Evolutionary conservation across 2,888 invertebrate genomes (phyloP).

Genomic region (Scaptomyza tumidula): DNA sequence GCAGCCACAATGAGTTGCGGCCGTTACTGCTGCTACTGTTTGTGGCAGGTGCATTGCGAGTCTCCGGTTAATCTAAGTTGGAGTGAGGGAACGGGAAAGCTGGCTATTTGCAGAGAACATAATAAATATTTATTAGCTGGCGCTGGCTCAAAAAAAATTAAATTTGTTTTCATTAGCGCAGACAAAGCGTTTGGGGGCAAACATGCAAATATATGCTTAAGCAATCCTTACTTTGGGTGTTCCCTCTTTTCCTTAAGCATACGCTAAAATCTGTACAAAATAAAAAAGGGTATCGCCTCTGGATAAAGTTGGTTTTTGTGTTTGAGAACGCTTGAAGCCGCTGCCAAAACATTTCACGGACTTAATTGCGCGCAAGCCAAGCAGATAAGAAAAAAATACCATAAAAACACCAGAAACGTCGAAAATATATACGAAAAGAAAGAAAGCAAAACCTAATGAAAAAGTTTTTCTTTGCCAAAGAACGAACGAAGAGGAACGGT

Average conservation of each 20-base stretch:
- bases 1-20: conserved; percentile 27
- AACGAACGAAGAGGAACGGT: conserved; percentile 25
- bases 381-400: conserved; percentile 58
- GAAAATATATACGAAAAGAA: not conserved
- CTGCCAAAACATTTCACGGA: conserved; percentile 64
- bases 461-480: conserved; percentile 60
- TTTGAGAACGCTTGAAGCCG: conserved; percentile 17
- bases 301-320: conserved; percentile 20
- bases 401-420: not conserved
- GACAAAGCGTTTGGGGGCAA: conserved; percentile 58
- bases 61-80: conserved; percentile 32
- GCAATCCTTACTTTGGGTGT: conserved; percentile 10
- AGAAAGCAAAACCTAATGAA: conserved; percentile 58
- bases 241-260: conserved; percentile 20
- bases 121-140: conserved; percentile 75
- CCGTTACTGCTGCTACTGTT: conserved; percentile 14
- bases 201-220: conserved; percentile 40
- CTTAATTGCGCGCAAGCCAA: conserved; percentile 77
- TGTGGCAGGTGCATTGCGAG: conserved; percentile 32
- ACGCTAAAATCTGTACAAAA: conserved; percentile 56
- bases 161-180: conserved; percentile 75
- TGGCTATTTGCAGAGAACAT: conserved; percentile 36
- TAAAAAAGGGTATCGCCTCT: conserved; percentile 68
- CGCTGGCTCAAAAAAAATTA: conserved; percentile 54
- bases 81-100: not conserved